Conservation (phyloP, 2,797 vertebrate species). For the Coilia nasus region DNA sequence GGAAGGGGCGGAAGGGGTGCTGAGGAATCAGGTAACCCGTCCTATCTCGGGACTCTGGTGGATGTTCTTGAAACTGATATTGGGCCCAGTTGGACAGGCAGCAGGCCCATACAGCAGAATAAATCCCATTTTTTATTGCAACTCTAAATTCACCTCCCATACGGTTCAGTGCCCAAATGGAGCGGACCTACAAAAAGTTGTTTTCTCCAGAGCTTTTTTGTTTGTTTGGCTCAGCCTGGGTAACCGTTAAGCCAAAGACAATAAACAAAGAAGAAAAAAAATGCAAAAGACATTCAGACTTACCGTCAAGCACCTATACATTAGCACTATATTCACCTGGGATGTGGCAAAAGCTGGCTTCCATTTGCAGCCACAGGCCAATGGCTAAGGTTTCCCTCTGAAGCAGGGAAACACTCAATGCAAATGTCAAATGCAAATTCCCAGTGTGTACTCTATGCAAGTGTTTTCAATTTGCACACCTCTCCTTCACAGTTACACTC, state of each 20-base stretch:
- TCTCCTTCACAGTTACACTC: slow-evolving; percentile 39
- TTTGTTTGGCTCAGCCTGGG: neutral
- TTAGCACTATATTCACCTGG: neutral
- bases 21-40: neutral
- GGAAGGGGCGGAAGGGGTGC: neutral
- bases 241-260: neutral
- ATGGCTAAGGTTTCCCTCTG: neutral
- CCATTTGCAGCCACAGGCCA: neutral
- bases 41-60: neutral
- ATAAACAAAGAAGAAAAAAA: neutral
- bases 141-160: neutral
- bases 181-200: neutral
- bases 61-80: neutral
- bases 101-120: neutral
- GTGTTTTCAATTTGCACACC: slow-evolving; percentile 39
- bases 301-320: neutral
- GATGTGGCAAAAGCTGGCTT: neutral
- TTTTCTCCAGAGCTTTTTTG: neutral
- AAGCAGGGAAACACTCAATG: neutral
- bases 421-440: slow-evolving; percentile 24
- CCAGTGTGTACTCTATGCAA: slow-evolving; percentile 12
- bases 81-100: neutral
- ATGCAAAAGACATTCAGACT: neutral
- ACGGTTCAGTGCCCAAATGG: neutral
- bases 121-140: neutral